Base-by-base conservation (phyloP, 2,888 invertebrate species). In the Bugulina stolonifera region DNA sequence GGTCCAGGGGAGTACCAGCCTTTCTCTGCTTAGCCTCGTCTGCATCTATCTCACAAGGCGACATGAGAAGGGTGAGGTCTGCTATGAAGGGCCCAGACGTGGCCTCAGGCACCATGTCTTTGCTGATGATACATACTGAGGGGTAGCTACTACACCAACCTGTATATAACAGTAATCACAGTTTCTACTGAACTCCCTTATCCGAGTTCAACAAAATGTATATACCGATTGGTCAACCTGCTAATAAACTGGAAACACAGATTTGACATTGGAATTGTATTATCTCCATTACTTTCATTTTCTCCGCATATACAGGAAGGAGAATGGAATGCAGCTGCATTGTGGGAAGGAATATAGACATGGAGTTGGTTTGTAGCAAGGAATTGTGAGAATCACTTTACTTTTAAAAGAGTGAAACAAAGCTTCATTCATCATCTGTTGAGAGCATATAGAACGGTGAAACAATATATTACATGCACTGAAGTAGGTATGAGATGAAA, bases 101-200 rank as follows among this genome's bases (percentile, higher is more conserved):
- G 34, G 32, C 34, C 27, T 27, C 29, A 27, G 32, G 64, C 25
- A 64, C 34, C 64, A 64, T 5, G 27, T 27, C 32, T 64, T 34
- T 27, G 34, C 27, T 64, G 14, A 64, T 27, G 27, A 64, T 32
- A 64, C 64, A 64, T 10, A 64, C 27, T 3, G 64, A 27, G 5
- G 64, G 64, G 32, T 64, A 64, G 14, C 32, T 27, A n/a, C 64
- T 64, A 27, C 64, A 64, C 64, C 64, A 64, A 27, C 32, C 64
- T 64, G 27, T 32, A 5, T 5, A 57, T n/a, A 57, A n/a, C n/a
- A n/a, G n/a, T n/a, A n/a, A n/a, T n/a, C n/a, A n/a, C n/a, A n/a
- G n/a, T n/a, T n/a, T n/a, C n/a, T n/a, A n/a, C n/a, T n/a, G n/a
- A n/a, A n/a, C n/a, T n/a, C n/a, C n/a, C n/a, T 57, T 5, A n/a